Evolutionary conservation across 2,888 invertebrate species (phyloP).

Genomic region (Dasypolia templi): DNA sequence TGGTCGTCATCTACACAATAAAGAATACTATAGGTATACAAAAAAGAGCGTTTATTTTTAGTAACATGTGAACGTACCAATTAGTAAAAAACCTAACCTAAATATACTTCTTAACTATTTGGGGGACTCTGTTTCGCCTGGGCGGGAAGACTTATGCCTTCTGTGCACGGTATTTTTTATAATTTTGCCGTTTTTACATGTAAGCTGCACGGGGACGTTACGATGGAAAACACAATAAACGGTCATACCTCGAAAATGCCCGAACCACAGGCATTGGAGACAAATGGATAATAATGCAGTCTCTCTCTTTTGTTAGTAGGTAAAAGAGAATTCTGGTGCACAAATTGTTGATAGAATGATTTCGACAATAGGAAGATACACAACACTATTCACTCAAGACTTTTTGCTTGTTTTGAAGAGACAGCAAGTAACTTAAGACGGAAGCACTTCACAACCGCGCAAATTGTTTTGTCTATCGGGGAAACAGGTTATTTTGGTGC

Average conservation of each 20-base stretch:
- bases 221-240: neutral
- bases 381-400: neutral
- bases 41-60: constrained; percentile 73
- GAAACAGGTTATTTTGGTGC: constrained; percentile 51
- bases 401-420: constrained; percentile 38
- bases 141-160: too few species aligned
- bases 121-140: constrained; percentile 13
- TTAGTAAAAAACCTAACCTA: constrained; percentile 66
- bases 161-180: neutral
- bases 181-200: neutral
- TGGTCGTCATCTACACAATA: constrained; percentile 72
- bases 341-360: neutral
- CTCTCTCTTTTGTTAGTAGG: neutral
- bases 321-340: neutral
- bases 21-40: constrained; percentile 65
- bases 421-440: constrained; percentile 55
- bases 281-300: neutral
- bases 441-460: constrained; percentile 46
- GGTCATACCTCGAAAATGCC: neutral
- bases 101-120: constrained; percentile 48
- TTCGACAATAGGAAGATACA: neutral
- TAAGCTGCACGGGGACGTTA: neutral
- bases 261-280: neutral
- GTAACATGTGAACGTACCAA: constrained; percentile 76
- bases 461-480: constrained; percentile 32